Evolutionary conservation across 2,797 vertebrate species (phyloP), one percentile per base, ranked within the genome.

Genomic region (Sebastes nivosus): DNA sequence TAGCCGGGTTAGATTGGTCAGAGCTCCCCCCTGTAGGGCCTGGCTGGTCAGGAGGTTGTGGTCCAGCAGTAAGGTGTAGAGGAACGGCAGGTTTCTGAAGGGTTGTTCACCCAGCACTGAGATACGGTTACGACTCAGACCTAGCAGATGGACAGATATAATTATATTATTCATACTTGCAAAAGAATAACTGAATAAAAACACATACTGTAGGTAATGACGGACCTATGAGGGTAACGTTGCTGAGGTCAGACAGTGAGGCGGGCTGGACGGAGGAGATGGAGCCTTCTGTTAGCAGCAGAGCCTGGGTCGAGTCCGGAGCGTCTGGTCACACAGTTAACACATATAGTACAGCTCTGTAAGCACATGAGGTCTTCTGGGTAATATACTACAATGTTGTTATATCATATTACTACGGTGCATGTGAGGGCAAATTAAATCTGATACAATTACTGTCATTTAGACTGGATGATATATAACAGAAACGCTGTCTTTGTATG

Each of bases 51-150:
- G 92, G 11, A 72, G 91, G 84, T 96, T 97, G 89, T 96, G 94
- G 69, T 95, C 96, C 90, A 98, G 81, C 27, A 92, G 82, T 77
- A 97, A 79, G 0, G 91, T 95, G 79, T 27, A 87, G 68, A 97
- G 90, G 27, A 86, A 67, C 0, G 86, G 84, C 34, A 97, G 94
- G 76, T 94, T 93, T 8, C 88, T 87, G 84, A 97, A 96, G 68
- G 95, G 91, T 1, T 90, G 89, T 9, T 90, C 86, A 50, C 55
- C 73, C 30, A 97, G 91, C 14, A 83, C 88, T 25, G 86, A 75
- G 70, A 97, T 96, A 12, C 66, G 75, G 55, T 97, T 97, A 75
- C 94, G 92, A 76, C 96, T 97, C 34, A 97, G 92, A 18, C 81
- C 92, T 94, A 81, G 34, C 50, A 22, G 52, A 57, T 13, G 20